phyloP scores from a whole-genome alignment of 2,797 vertebrate species.

The Epinephelus awoara region DNA sequence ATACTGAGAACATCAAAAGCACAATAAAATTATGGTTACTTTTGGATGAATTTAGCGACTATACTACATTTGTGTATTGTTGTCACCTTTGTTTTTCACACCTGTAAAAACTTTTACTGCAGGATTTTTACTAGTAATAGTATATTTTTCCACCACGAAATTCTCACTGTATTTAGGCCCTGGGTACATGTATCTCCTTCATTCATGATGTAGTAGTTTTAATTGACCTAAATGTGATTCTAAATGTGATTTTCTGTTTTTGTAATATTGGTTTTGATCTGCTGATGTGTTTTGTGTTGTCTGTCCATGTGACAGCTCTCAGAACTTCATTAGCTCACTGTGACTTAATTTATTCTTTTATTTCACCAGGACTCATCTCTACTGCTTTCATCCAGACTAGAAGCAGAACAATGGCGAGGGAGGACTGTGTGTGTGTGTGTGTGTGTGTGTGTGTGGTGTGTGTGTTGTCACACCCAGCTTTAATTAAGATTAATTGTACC shows the following conservation, averaged over 20 bases:
- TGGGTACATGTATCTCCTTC: neutral
- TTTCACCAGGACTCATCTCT: neutral
- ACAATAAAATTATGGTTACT: too few species aligned
- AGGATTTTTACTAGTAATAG: neutral
- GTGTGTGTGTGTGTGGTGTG: neutral
- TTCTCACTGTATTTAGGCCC: neutral
- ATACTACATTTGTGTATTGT: too few species aligned
- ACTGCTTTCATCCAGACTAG: slow-evolving; percentile 26
- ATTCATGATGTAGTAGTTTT: neutral
- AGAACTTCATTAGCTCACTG: slow-evolving; percentile 2
- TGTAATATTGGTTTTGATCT: neutral
- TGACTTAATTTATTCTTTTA: slow-evolving; percentile 22
- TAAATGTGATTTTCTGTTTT: too few species aligned
- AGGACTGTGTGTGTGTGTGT: neutral
- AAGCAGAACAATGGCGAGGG: slow-evolving; percentile 27
- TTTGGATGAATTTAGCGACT: too few species aligned
- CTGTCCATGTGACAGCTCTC: neutral
- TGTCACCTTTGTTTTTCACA: neutral
- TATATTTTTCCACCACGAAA: neutral
- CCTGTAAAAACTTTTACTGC: neutral
- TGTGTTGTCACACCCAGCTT: slow-evolving; percentile 84
- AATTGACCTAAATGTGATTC: too few species aligned
- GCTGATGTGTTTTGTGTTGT: neutral
- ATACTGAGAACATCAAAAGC: too few species aligned
- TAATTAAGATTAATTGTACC: slow-evolving; percentile 95